Conservation (phyloP, 2,888 invertebrate genomes). For the Agrochola litura region DNA sequence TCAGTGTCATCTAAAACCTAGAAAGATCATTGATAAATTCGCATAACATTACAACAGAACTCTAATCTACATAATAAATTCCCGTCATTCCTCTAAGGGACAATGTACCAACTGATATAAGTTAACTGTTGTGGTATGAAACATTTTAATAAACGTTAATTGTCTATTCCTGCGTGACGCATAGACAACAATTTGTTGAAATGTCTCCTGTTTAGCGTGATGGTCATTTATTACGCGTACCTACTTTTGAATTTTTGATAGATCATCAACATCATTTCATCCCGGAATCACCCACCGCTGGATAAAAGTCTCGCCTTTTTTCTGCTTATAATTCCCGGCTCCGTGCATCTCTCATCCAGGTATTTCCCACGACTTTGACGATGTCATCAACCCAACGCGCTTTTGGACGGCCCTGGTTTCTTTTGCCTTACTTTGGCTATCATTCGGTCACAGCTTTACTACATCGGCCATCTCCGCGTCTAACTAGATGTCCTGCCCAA, state of each 20-base stretch:
- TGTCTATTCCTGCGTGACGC: slow-evolving; percentile 65
- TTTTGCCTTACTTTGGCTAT: too few species aligned
- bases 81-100: slow-evolving; percentile 16
- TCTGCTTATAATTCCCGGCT: too few species aligned
- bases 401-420: too few species aligned
- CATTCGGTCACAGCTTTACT: too few species aligned
- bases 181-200: slow-evolving; percentile 47
- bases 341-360: too few species aligned
- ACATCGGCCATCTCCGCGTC: too few species aligned
- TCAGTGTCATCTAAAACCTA: not conserved
- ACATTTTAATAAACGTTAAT: slow-evolving; percentile 66
- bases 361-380: too few species aligned
- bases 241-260: not conserved
- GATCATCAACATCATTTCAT: too few species aligned
- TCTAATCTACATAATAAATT: slow-evolving; percentile 26
- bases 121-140: slow-evolving; percentile 41
- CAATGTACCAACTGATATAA: slow-evolving; percentile 31
- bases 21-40: not conserved
- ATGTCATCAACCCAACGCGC: too few species aligned
- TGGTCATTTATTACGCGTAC: slow-evolving; percentile 10
- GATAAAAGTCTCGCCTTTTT: too few species aligned
- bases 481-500: too few species aligned
- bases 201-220: slow-evolving; percentile 43
- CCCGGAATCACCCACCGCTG: too few species aligned
- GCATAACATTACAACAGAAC: not conserved